Percentiles rank a stretch among this genome's conserved stretches.
Conservation (phyloP, 2,888 invertebrate species). For the Tipula vernalis region DNA sequence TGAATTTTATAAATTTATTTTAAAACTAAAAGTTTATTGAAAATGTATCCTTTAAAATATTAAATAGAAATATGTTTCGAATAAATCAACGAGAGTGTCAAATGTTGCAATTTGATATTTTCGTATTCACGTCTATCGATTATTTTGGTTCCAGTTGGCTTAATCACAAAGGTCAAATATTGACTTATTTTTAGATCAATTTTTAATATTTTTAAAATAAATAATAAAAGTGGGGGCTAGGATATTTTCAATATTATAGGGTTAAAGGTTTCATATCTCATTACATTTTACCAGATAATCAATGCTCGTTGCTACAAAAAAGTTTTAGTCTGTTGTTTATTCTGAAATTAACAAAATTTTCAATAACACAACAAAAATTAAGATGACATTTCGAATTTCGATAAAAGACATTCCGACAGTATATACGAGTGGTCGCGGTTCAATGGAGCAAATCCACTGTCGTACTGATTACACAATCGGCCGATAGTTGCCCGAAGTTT, state of each 20-base stretch:
- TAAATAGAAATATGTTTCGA: not conserved
- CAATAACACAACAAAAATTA: too few relatives aligned
- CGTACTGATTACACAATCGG: too few relatives aligned
- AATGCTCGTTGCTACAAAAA: too few relatives aligned
- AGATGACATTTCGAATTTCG: too few relatives aligned
- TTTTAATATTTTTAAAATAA: not conserved
- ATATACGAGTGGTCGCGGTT: too few relatives aligned
- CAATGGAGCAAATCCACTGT: too few relatives aligned
- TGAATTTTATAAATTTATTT: not conserved
- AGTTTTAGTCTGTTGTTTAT: too few relatives aligned
- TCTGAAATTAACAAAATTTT: too few relatives aligned
- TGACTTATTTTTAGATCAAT: not conserved
- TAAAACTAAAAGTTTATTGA: not conserved
- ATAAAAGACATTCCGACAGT: too few relatives aligned
- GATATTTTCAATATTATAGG: not conserved
- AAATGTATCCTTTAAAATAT: not conserved
- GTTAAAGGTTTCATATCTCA: too few relatives aligned
- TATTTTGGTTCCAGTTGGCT: not conserved
- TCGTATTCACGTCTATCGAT: not conserved
- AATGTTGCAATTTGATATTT: not conserved
- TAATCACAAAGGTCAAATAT: not conserved
- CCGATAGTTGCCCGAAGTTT: too few relatives aligned
- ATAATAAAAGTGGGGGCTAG: not conserved
- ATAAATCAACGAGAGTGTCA: not conserved
- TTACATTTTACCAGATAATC: too few relatives aligned